Conservation (phyloP, 2,888 invertebrate genomes). For the Acanthacorydalis orientalis region DNA sequence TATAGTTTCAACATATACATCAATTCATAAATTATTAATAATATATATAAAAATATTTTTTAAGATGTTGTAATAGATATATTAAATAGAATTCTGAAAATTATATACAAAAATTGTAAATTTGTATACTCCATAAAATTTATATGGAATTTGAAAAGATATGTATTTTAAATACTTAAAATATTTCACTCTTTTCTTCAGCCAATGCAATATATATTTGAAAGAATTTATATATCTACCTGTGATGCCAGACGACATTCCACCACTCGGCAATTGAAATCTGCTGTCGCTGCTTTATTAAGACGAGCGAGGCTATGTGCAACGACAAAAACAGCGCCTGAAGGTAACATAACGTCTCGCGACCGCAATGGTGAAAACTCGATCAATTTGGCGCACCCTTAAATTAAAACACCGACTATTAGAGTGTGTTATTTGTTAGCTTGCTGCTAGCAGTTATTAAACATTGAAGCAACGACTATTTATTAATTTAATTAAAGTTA, state of each 20-base stretch:
- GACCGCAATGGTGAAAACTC: constrained; percentile 80
- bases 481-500: no score
- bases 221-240: constrained; percentile 26
- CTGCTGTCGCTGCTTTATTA: constrained; percentile 86
- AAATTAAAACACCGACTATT: constrained; percentile 8
- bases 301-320: constrained; percentile 76
- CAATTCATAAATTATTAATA: no score
- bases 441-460: no score
- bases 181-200: background rate
- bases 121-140: no score
- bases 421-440: no score
- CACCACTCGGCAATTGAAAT: constrained; percentile 85
- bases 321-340: constrained; percentile 76
- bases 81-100: no score
- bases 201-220: no score
- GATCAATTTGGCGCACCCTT: constrained; percentile 77
- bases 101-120: no score
- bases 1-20: no score
- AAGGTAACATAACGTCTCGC: constrained; percentile 62
- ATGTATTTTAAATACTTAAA: background rate
- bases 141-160: background rate
- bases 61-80: no score
- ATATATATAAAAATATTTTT: no score
- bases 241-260: constrained; percentile 87
- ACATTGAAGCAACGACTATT: no score